Conservation (phyloP, 2,888 invertebrate genomes). For the Standfussiana lucernea region DNA sequence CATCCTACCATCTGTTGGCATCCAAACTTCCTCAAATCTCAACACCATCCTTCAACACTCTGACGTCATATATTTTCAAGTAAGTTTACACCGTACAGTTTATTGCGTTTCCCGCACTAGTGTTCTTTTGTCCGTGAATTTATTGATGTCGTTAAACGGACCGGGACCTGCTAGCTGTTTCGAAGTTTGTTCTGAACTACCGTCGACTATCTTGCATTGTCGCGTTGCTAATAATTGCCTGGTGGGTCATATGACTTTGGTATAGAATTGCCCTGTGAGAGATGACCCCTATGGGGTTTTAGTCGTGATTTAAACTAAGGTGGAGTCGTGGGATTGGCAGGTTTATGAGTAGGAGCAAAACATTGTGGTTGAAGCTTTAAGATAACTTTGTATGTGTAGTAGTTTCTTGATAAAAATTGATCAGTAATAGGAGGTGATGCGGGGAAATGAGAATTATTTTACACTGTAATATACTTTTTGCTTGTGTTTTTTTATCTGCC, state of each 20-base stretch:
- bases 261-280: constrained; percentile 1
- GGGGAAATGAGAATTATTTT: neutral
- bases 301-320: constrained; percentile 1
- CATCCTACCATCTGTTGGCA: constrained; percentile 11
- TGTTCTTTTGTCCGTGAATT: constrained; percentile 66
- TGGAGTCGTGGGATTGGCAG: constrained; percentile 16
- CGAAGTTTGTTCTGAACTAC: constrained; percentile 63
- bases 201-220: constrained; percentile 49
- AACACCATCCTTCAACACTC: constrained; percentile 6
- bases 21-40: constrained; percentile 7
- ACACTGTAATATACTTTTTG: neutral
- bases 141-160: constrained; percentile 63
- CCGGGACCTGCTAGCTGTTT: constrained; percentile 52
- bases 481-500: neutral
- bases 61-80: constrained; percentile 44
- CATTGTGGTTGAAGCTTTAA: neutral
- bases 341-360: constrained; percentile 14
- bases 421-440: neutral
- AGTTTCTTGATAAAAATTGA: neutral
- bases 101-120: constrained; percentile 53
- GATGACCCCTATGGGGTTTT: neutral
- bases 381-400: neutral
- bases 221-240: constrained; percentile 44
- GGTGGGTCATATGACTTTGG: constrained; percentile 17
- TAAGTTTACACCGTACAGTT: constrained; percentile 56